Percentiles rank a stretch among this genome's conserved stretches.
Evolutionary conservation across 2,888 invertebrate species (phyloP).

Genomic region (Eupeodes latifasciatus): DNA sequence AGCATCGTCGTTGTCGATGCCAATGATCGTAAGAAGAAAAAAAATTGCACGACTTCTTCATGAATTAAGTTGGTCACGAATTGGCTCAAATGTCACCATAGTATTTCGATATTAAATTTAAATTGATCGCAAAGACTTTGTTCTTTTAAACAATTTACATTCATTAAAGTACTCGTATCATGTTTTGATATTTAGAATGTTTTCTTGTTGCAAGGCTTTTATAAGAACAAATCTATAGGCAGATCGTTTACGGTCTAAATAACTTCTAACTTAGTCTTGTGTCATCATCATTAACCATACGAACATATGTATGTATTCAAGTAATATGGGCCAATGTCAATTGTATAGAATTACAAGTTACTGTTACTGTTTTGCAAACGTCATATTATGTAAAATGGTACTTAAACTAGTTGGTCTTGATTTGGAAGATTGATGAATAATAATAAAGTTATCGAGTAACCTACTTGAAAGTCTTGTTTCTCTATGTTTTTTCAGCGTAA

Average conservation of each 20-base stretch:
- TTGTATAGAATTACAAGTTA: constrained; percentile 50
- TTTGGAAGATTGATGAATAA: constrained; percentile 46
- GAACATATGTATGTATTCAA: too few relatives aligned
- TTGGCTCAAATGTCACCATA: constrained; percentile 34
- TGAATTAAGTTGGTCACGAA: constrained; percentile 51
- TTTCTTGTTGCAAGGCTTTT: constrained; percentile 31
- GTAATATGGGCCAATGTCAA: constrained; percentile 60
- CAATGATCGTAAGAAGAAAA: constrained; percentile 29
- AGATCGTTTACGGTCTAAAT: constrained; percentile 69
- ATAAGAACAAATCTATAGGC: constrained; percentile 20
- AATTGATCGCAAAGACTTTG: not conserved
- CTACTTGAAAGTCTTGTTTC: constrained; percentile 41
- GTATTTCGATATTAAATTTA: constrained; percentile 10
- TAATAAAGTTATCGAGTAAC: constrained; percentile 43
- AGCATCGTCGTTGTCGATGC: constrained; percentile 52
- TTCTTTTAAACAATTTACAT: constrained; percentile 36
- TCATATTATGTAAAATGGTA: not conserved
- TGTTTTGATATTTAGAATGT: constrained; percentile 19
- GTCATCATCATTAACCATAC: constrained; percentile 15
- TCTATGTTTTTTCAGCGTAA: constrained; percentile 2
- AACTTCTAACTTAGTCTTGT: constrained; percentile 37
- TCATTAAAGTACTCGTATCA: not conserved
- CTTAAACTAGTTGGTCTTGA: constrained; percentile 56
- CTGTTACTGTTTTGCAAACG: not conserved
- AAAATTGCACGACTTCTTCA: constrained; percentile 62